These are phyloP conservation scores for Lepidothrix coronata DNA, from an alignment of 2,113 vertebrate genomes.

Conservation along the genomic window DNA sequence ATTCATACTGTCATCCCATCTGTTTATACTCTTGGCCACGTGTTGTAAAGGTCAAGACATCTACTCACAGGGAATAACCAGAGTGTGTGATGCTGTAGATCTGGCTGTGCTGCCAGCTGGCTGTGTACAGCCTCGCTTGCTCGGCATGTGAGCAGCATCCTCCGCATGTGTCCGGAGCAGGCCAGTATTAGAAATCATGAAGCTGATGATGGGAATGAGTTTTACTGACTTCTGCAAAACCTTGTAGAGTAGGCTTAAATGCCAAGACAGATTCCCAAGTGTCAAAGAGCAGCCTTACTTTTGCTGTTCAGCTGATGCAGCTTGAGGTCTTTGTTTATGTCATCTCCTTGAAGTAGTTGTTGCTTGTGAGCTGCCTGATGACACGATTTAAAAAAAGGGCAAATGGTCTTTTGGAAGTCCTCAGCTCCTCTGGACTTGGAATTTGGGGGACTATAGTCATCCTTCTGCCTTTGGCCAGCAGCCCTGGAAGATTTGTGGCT, in stretches of 20 bases:
- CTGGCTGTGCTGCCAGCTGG: constrained; percentile 63
- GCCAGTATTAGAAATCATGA: constrained; percentile 15
- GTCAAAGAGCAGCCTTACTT: neutral
- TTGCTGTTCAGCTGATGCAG: neutral
- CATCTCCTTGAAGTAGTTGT: neutral
- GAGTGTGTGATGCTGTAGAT: constrained; percentile 48
- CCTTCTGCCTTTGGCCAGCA: neutral
- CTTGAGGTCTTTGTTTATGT: neutral
- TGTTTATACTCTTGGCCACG: constrained; percentile 45
- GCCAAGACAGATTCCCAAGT: constrained; percentile 11
- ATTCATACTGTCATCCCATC: constrained; percentile 61
- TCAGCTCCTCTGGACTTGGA: neutral
- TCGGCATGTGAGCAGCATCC: neutral
- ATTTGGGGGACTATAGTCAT: neutral
- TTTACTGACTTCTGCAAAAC: constrained; percentile 29
- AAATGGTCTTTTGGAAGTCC: neutral
- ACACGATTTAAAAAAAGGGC: neutral
- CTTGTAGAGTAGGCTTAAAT: neutral
- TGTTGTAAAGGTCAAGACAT: constrained; percentile 51
- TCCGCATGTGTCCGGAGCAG: constrained; percentile 10
- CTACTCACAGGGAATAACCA: constrained; percentile 24
- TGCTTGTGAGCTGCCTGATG: neutral
- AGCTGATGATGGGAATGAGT: constrained; percentile 12
- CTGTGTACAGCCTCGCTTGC: neutral
- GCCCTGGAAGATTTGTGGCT: neutral